Evolutionary conservation across 2,888 invertebrate genomes (phyloP), one percentile per base, ranked within the genome.

Genomic region (Ectemnius lituratus): DNA sequence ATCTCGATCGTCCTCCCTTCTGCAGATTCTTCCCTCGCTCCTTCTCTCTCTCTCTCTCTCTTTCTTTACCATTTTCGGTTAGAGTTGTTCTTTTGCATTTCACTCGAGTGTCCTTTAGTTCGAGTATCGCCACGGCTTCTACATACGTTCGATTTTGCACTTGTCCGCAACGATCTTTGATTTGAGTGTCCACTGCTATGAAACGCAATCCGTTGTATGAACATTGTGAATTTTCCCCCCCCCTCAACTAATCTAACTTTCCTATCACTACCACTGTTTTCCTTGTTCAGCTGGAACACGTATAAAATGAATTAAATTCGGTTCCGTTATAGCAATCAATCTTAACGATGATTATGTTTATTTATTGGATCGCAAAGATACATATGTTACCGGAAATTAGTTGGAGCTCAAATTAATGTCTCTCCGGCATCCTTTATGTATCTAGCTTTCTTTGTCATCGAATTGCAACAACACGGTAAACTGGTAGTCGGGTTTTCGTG

Each of bases 151-250:
- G 81, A 86, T 82, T 78, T 78, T 73, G 67, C 80, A 80, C 81
- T 76, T 77, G 76, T 74, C 78, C 71, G 76, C 63, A 76, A 79
- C 75, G 79, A 78, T 80, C 80, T 85, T 82, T 86, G 86, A 87
- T 87, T 87, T 86, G 84, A 87, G 86, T 88, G 86, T 82, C 81
- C 72, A 79, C 37, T 37, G 0, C 83, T 82, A 83, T 83, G 79
- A 79, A 63, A 60, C 62, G 79, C 71, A 82, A 83, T 84, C 75
- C 80, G 74, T 75, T 84, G 79, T 77, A 72, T 70, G 64, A 67
- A 23, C 23, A 23, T 2, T 23, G 23, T 23, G 23, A 65, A 70
- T 66, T 74, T 65, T 28, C 68, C 63, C 57, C 62, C 57, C 73
- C 63, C 67, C 52, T 67, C 74, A 83, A 81, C 81, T 79, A 83